Evolutionary conservation across 2,113 vertebrate genomes (phyloP).

Genomic region (Vulpes ferrilata): DNA sequence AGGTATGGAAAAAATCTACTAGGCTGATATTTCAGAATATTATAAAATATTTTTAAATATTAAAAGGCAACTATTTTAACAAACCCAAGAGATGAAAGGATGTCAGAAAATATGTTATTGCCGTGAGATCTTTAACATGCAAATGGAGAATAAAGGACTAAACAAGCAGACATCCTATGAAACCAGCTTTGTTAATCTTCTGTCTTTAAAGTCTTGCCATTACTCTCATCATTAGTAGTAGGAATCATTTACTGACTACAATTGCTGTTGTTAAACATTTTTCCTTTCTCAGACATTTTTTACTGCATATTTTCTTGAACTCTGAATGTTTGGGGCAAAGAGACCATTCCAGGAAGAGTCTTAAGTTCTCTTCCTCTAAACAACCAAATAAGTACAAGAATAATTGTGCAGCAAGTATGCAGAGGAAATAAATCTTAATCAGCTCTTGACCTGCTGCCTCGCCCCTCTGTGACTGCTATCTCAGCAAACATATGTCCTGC

Average conservation of each 20-base stretch:
- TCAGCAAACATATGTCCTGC: background rate
- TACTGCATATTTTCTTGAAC: background rate
- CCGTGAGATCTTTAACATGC: background rate
- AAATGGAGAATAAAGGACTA: background rate
- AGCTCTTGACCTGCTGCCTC: background rate
- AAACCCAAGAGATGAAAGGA: background rate
- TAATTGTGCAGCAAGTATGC: background rate
- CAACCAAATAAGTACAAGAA: conserved; percentile 23
- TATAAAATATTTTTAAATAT: background rate
- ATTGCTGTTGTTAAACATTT: background rate
- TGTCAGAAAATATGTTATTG: background rate
- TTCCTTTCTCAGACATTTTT: background rate
- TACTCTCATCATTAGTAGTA: too few species aligned
- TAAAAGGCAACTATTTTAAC: background rate
- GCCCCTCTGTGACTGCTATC: background rate
- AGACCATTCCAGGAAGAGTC: conserved; percentile 45
- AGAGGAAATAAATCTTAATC: conserved; percentile 30
- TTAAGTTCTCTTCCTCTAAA: background rate
- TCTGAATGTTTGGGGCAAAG: background rate
- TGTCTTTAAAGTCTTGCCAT: background rate
- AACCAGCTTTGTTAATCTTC: background rate
- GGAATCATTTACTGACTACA: background rate
- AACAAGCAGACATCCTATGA: background rate
- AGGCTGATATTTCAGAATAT: background rate
- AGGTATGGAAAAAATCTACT: background rate